Evolutionary conservation across 2,888 invertebrate species (phyloP).

Genomic region (Drosophila infuscata): DNA sequence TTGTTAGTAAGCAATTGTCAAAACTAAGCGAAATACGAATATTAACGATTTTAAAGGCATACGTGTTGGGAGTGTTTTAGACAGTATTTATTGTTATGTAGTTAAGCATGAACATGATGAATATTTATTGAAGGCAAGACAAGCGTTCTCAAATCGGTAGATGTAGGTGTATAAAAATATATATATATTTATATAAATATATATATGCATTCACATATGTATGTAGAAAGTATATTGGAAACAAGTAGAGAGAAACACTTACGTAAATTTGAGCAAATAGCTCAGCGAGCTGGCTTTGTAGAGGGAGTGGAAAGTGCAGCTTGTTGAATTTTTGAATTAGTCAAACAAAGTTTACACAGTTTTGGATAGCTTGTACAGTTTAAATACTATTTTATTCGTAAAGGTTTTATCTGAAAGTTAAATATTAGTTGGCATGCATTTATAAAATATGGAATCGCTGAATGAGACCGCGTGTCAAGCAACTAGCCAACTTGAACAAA

Average conservation of each 20-base stretch:
- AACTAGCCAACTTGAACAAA: conserved; percentile 18
- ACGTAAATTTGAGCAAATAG: conserved; percentile 64
- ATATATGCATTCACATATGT: conserved; percentile 23
- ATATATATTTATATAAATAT: conserved; percentile 7
- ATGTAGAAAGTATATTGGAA: conserved; percentile 4
- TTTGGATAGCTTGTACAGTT: conserved; percentile 30
- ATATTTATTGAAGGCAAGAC: conserved; percentile 21
- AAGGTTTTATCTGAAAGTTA: conserved; percentile 31
- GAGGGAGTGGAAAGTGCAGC: conserved; percentile 46
- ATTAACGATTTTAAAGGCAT: conserved; percentile 25
- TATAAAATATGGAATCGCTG: conserved; percentile 30
- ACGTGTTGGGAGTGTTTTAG: conserved; percentile 36
- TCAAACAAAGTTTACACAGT: conserved; percentile 29
- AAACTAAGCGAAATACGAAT: background rate
- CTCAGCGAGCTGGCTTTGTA: conserved; percentile 48
- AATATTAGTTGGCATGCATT: conserved; percentile 58
- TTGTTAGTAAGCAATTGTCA: background rate
- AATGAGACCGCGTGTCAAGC: conserved; percentile 24
- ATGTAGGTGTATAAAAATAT: conserved; percentile 4
- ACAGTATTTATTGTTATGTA: conserved; percentile 19
- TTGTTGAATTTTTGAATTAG: conserved; percentile 56
- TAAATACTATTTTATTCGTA: conserved; percentile 12
- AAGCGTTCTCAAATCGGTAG: conserved; percentile 21
- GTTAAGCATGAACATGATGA: conserved; percentile 35
- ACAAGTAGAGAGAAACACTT: conserved; percentile 52